These are phyloP conservation scores for Archivesica marissinica DNA, from an alignment of 1,140 invertebrate species.

Conservation along the genomic window DNA sequence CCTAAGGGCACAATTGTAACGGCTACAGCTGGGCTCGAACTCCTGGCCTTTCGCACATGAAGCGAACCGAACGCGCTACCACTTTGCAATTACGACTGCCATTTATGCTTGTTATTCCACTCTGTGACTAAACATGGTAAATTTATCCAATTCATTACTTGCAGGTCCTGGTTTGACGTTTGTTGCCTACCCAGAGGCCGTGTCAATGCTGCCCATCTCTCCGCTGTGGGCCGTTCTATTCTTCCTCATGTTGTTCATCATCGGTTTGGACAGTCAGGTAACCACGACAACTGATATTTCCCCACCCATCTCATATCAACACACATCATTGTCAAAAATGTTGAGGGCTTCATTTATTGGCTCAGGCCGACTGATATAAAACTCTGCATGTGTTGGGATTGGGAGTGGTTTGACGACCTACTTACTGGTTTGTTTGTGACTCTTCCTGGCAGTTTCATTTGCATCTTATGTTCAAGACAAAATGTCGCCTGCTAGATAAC, in stretches of 20 bases:
- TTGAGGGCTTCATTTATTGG: neutral
- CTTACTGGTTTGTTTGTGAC: no score
- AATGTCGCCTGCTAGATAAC: no score
- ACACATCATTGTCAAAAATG: conserved; percentile 23
- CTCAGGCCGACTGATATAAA: neutral
- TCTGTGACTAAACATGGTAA: no score
- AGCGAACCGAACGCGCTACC: no score
- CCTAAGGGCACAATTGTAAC: no score
- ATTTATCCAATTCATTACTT: conserved; percentile 6
- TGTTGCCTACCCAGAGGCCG: conserved; percentile 98
- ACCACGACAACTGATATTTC: neutral
- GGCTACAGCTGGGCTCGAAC: no score
- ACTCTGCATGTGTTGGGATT: conserved; percentile 5
- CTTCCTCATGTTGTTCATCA: conserved; percentile 98
- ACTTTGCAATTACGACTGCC: no score
- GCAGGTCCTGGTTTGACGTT: conserved; percentile 97
- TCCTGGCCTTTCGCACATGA: no score
- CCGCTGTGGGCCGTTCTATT: conserved; percentile 99
- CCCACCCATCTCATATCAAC: neutral
- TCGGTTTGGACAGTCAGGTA: conserved; percentile 96
- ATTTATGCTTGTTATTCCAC: no score
- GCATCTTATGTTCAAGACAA: no score
- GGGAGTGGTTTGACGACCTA: no score
- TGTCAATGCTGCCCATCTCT: conserved; percentile 96
- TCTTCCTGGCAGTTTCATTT: no score